Evolutionary conservation across 1,140 invertebrate species (phyloP).

Genomic region (Homalodisca vitripennis): DNA sequence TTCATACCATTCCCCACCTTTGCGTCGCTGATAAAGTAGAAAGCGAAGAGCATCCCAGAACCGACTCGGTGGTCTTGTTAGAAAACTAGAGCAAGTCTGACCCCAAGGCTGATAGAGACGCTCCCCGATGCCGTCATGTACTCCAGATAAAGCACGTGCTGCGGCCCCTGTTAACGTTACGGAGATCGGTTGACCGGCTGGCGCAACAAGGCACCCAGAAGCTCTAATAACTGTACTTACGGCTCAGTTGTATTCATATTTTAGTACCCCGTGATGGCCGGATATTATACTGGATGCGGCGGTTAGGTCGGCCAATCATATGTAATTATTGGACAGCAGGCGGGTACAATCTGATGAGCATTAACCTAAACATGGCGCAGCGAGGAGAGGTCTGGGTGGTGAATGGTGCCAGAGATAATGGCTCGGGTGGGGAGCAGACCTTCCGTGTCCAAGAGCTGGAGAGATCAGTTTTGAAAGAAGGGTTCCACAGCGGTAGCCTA

Average conservation of each 20-base stretch:
- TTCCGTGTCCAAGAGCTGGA: too few species aligned
- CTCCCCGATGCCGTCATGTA: too few species aligned
- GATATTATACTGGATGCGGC: neutral
- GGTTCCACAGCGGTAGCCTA: too few species aligned
- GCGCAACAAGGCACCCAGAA: neutral
- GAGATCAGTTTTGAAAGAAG: too few species aligned
- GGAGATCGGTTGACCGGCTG: neutral
- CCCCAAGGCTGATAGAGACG: too few species aligned
- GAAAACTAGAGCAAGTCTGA: too few species aligned
- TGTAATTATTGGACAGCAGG: slow-evolving; percentile 10
- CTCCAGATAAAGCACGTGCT: too few species aligned
- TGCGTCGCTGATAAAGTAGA: too few species aligned
- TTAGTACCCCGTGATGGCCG: slow-evolving; percentile 3
- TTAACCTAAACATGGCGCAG: neutral
- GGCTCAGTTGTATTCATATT: slow-evolving; percentile 17
- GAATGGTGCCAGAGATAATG: neutral
- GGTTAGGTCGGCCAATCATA: slow-evolving; percentile 4
- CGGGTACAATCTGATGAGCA: slow-evolving; percentile 11
- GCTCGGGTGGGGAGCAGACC: too few species aligned
- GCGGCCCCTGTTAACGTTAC: neutral
- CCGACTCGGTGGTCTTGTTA: too few species aligned
- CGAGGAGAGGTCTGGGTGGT: neutral
- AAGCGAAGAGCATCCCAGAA: too few species aligned
- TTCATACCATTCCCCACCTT: too few species aligned
- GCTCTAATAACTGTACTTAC: slow-evolving; percentile 8